A percentile compares a stretch with the other conserved stretches of the same genome.
Evolutionary conservation across 2,113 vertebrate genomes (phyloP).

Genomic region (Thunnus thynnus): DNA sequence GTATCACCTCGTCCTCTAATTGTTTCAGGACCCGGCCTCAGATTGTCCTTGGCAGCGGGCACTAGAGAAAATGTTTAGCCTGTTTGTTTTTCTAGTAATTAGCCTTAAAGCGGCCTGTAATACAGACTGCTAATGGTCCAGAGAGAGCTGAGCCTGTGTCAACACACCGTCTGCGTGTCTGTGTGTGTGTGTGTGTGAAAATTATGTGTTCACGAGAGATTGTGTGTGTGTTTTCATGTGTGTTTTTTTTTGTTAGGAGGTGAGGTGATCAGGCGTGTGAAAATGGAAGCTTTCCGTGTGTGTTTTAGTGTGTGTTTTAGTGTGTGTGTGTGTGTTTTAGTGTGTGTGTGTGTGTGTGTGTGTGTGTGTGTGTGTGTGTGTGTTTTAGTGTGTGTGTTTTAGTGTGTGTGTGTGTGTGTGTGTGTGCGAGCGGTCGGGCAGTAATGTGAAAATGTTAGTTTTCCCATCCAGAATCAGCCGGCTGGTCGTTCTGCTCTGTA

Average conservation of each 20-base stretch:
- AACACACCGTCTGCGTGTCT: slow-evolving; percentile 46
- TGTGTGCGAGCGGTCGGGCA: background rate
- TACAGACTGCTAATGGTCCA: slow-evolving; percentile 70
- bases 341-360: background rate
- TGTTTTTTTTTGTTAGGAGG: slow-evolving; percentile 26
- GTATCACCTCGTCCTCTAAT: slow-evolving; percentile 77
- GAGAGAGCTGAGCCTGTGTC: slow-evolving; percentile 65
- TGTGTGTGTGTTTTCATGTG: slow-evolving; percentile 34
- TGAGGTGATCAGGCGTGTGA: slow-evolving; percentile 64
- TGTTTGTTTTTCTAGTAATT: slow-evolving; percentile 82
- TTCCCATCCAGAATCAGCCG: slow-evolving; percentile 54
- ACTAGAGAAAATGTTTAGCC: slow-evolving; percentile 63
- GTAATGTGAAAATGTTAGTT: slow-evolving; percentile 59
- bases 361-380: slow-evolving; percentile 16
- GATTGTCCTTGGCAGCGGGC: slow-evolving; percentile 71
- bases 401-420: slow-evolving; percentile 15
- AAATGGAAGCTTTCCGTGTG: slow-evolving; percentile 50
- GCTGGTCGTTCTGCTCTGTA: slow-evolving; percentile 51
- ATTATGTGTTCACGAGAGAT: slow-evolving; percentile 53
- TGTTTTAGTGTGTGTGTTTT: slow-evolving; percentile 20
- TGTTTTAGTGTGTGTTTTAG: slow-evolving; percentile 5
- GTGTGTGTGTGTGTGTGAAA: slow-evolving; percentile 31
- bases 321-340: slow-evolving; percentile 21
- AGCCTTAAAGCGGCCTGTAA: slow-evolving; percentile 66
- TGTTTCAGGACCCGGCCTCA: slow-evolving; percentile 68